phyloP scores from a whole-genome alignment of 2,113 vertebrate genomes.

The Callopanchax toddi region DNA sequence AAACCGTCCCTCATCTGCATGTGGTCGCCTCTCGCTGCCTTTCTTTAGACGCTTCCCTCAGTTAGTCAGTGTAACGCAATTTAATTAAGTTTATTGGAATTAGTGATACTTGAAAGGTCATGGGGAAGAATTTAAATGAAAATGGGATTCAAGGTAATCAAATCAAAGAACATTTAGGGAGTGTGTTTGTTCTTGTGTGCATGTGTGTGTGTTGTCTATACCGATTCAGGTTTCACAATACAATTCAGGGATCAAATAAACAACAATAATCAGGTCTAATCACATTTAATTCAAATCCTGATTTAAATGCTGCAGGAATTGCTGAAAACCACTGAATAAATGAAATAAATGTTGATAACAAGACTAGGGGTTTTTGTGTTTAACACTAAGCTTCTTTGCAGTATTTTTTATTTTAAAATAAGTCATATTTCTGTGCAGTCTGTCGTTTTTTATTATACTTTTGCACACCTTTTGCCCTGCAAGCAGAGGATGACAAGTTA shows the following conservation, averaged over 20 bases:
- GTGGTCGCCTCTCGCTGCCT: constrained; percentile 10
- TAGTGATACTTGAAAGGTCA: constrained; percentile 10
- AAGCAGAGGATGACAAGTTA: too few species aligned
- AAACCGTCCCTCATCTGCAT: constrained; percentile 19
- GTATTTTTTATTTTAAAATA: too few species aligned
- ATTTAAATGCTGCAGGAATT: too few species aligned
- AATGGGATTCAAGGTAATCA: constrained; percentile 43
- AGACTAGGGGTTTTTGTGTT: too few species aligned
- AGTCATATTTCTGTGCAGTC: too few species aligned
- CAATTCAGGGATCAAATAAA: constrained; percentile 25
- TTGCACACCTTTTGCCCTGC: too few species aligned
- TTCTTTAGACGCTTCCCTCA: constrained; percentile 10
- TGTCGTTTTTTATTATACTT: too few species aligned
- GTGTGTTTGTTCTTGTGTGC: constrained; percentile 3
- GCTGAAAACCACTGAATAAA: too few species aligned
- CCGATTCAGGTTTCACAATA: constrained; percentile 8
- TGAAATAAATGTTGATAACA: too few species aligned
- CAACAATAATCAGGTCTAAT: constrained; percentile 29
- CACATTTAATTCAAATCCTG: background rate
- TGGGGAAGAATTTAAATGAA: constrained; percentile 36
- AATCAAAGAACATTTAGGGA: constrained; percentile 5
- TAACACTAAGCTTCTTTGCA: too few species aligned
- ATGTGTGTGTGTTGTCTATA: constrained; percentile 15
- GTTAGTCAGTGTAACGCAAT: constrained; percentile 14
- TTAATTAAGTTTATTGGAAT: constrained; percentile 29